Evolutionary conservation across 2,113 vertebrate species (phyloP).

Genomic region (Ptilonorhynchus violaceus): DNA sequence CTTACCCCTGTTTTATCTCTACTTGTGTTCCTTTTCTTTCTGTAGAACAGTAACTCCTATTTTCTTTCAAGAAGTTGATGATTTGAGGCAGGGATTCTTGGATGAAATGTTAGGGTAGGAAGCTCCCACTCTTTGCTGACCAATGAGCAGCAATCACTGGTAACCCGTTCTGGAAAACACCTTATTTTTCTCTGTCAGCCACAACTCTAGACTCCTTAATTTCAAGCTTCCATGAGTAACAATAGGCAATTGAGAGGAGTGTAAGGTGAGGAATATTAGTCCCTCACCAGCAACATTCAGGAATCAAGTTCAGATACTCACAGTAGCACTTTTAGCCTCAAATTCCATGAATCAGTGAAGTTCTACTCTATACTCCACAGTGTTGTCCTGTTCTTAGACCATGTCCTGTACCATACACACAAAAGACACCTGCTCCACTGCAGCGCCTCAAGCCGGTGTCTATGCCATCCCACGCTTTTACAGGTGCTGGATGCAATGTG

Average conservation of each 20-base stretch:
- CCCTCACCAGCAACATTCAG: background rate
- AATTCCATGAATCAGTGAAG: background rate
- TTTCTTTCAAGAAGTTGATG: background rate
- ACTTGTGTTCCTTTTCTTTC: background rate
- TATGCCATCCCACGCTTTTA: accelerated
- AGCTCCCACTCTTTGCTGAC: background rate
- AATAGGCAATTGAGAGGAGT: background rate
- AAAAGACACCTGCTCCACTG: background rate
- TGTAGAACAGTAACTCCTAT: background rate
- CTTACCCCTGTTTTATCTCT: background rate
- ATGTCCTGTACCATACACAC: background rate
- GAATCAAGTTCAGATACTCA: background rate
- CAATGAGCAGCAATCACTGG: background rate
- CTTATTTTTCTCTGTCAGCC: background rate
- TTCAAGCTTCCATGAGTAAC: background rate
- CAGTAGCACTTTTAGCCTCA: background rate
- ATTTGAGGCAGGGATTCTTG: background rate
- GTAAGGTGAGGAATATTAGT: background rate
- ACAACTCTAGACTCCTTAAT: background rate
- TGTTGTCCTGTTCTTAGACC: background rate
- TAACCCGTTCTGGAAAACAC: background rate
- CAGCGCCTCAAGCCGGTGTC: accelerated
- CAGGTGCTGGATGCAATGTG: background rate
- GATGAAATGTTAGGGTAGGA: background rate
- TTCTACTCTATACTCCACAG: background rate